phyloP scores from a whole-genome alignment of 2,888 invertebrate genomes.

The Zaprionus obscuricornis region DNA sequence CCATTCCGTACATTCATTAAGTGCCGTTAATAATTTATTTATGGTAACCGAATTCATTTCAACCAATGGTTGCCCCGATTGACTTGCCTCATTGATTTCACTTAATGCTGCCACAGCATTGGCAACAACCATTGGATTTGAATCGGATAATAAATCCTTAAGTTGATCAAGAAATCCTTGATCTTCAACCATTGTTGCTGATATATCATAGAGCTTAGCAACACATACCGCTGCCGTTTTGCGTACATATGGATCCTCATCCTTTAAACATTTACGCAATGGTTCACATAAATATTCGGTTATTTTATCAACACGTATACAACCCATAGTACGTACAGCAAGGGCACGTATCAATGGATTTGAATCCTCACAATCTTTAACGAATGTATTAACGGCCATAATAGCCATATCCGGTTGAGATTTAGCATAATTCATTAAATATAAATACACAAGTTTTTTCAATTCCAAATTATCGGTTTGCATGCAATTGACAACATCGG shows the following conservation, averaged over 20 bases:
- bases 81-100: conserved; percentile 98
- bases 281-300: conserved; percentile 99
- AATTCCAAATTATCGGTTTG: conserved; percentile 99
- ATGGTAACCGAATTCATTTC: conserved; percentile 98
- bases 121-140: conserved; percentile 99
- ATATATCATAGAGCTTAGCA: conserved; percentile 99
- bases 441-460: conserved; percentile 99
- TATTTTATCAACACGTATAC: conserved; percentile 99
- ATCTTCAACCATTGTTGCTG: conserved; percentile 87
- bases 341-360: conserved; percentile 99
- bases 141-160: conserved; percentile 98
- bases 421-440: conserved; percentile 99
- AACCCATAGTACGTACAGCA: conserved; percentile 99
- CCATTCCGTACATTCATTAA: conserved; percentile 99
- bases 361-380: conserved; percentile 99
- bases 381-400: conserved; percentile 99
- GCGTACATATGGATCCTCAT: conserved; percentile 98
- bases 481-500: conserved; percentile 99
- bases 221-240: conserved; percentile 99
- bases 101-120: conserved; percentile 99
- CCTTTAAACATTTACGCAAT: conserved; percentile 95
- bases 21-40: conserved; percentile 98
- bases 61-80: conserved; percentile 96
- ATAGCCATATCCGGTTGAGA: conserved; percentile 99
- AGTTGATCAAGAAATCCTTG: conserved; percentile 98